These are phyloP conservation scores for Cephus sareptanus DNA, from an alignment of 2,888 invertebrate species.

Conservation along the genomic window DNA sequence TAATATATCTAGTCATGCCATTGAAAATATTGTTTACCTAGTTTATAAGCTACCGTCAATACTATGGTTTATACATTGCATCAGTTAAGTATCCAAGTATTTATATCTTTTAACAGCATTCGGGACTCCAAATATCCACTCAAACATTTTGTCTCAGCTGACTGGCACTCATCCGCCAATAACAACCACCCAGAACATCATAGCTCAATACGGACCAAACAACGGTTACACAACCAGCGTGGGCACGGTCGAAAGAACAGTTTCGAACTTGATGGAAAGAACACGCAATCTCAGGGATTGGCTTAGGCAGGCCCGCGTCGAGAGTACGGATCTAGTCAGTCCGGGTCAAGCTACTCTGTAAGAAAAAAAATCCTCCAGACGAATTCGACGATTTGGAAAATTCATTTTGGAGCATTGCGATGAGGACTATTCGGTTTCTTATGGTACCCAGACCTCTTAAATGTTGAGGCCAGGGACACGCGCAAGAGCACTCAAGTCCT, in stretches of 20 bases:
- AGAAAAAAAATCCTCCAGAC: constrained; percentile 16
- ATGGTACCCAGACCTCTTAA: neutral
- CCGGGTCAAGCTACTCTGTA: constrained; percentile 62
- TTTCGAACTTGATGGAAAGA: constrained; percentile 74
- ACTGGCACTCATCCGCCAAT: constrained; percentile 54
- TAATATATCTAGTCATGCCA: neutral
- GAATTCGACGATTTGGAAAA: neutral
- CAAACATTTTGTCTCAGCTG: constrained; percentile 60
- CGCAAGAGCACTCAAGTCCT: neutral
- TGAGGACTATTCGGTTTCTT: neutral
- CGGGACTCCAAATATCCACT: constrained; percentile 61
- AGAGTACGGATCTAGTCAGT: constrained; percentile 57
- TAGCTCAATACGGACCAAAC: constrained; percentile 61
- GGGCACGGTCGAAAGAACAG: constrained; percentile 68
- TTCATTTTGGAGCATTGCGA: neutral
- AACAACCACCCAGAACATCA: constrained; percentile 61
- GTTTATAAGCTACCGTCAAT: neutral
- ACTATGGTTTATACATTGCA: no score
- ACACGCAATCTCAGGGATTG: constrained; percentile 76
- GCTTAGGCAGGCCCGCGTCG: constrained; percentile 70
- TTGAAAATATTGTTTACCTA: neutral
- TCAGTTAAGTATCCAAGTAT: neutral
- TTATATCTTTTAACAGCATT: constrained; percentile 42
- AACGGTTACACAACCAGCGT: constrained; percentile 63
- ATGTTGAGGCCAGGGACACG: neutral